Percentiles rank a stretch among this genome's conserved stretches.
phyloP scores from a whole-genome alignment of 2,888 invertebrate genomes.

The Drosophila affinis region DNA sequence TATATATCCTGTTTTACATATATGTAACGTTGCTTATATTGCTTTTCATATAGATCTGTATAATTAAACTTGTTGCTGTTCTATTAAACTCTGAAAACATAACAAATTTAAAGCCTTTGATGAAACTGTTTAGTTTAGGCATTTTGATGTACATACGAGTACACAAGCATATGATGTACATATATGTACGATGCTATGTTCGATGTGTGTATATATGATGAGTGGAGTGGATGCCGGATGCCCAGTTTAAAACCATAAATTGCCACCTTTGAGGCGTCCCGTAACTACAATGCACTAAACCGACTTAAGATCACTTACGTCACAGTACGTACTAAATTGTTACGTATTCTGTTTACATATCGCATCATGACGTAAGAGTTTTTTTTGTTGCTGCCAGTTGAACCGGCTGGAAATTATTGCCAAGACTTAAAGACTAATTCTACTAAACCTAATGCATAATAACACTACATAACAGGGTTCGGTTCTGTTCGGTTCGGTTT shows the following conservation, averaged over 20 bases:
- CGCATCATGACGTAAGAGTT: constrained; percentile 26
- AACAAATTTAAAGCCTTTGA: constrained; percentile 81
- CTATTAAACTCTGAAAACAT: constrained; percentile 83
- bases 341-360: background rate
- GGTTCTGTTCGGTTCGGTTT: constrained; percentile 19
- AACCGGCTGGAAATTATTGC: constrained; percentile 73
- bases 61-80: constrained; percentile 55
- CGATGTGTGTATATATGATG: no score
- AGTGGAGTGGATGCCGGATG: constrained; percentile 22
- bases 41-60: constrained; percentile 41
- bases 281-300: constrained; percentile 43
- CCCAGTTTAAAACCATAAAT: constrained; percentile 56
- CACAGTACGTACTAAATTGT: no score
- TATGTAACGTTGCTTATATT: constrained; percentile 31
- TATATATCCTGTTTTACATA: constrained; percentile 29
- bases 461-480: constrained; percentile 75
- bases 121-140: constrained; percentile 31
- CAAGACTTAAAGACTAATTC: constrained; percentile 61
- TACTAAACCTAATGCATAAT: constrained; percentile 60
- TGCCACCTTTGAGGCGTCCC: constrained; percentile 41
- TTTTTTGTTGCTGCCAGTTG: constrained; percentile 51
- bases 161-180: constrained; percentile 53
- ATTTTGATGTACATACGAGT: constrained; percentile 20
- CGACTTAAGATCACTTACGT: constrained; percentile 35
- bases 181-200: constrained; percentile 6